Percentiles rank a stretch among this genome's conserved stretches.
Evolutionary conservation across 2,113 vertebrate species (phyloP).

Genomic region (Bambusicola thoracicus): DNA sequence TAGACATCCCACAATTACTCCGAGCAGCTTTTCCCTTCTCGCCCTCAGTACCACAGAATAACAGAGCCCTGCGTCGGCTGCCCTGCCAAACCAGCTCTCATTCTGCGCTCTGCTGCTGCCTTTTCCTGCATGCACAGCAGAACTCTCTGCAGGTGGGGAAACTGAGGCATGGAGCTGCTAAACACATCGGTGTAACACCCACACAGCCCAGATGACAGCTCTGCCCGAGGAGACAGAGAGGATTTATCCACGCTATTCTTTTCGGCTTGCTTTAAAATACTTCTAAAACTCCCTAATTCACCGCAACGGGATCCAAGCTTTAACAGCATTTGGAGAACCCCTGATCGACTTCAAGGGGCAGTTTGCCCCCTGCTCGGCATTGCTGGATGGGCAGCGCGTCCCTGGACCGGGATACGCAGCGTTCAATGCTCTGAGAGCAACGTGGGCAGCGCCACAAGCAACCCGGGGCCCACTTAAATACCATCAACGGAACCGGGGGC

Average conservation of each 20-base stretch:
- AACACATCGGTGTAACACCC: background rate
- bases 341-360: background rate
- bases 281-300: constrained; percentile 12
- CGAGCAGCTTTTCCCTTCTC: constrained; percentile 9
- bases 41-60: background rate
- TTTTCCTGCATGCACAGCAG: background rate
- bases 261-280: background rate
- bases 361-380: background rate
- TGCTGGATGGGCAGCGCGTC: background rate
- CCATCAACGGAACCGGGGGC: background rate
- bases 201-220: constrained; percentile 31
- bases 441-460: background rate
- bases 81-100: background rate
- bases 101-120: background rate
- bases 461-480: background rate
- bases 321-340: background rate
- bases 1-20: background rate
- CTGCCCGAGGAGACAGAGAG: background rate
- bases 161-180: constrained; percentile 13
- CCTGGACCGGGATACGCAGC: background rate
- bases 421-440: background rate
- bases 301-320: background rate
- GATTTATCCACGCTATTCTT: background rate
- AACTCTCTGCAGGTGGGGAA: background rate
- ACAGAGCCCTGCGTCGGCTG: background rate